Percentiles rank a stretch among this genome's conserved stretches.
Conservation (phyloP, 1,140 invertebrate species). For the Ditylenchus dipsaci region DNA sequence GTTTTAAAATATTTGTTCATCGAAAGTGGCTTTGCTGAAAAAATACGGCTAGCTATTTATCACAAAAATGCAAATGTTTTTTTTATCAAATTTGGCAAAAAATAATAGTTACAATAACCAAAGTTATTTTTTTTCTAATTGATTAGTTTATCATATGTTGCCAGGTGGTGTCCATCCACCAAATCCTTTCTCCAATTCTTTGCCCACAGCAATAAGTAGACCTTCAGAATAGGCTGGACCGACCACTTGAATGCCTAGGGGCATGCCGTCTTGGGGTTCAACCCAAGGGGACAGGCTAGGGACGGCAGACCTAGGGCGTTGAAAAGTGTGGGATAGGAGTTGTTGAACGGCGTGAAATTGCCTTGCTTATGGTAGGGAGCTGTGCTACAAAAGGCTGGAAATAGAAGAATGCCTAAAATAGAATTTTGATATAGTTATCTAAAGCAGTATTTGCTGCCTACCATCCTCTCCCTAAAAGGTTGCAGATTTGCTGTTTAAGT, state of each 20-base stretch:
- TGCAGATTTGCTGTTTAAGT: too few species aligned
- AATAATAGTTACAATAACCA: too few species aligned
- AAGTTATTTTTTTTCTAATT: too few species aligned
- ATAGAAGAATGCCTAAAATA: slow-evolving; percentile 58
- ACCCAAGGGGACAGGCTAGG: slow-evolving; percentile 60
- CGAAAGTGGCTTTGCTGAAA: too few species aligned
- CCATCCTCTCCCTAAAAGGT: too few species aligned
- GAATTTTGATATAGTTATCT: too few species aligned
- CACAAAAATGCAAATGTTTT: too few species aligned
- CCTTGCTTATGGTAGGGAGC: slow-evolving; percentile 61
- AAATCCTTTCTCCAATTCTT: slow-evolving; percentile 74
- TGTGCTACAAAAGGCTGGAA: slow-evolving; percentile 59
- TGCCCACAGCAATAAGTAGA: slow-evolving; percentile 36
- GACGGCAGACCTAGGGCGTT: slow-evolving; percentile 61
- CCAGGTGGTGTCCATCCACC: slow-evolving; percentile 71
- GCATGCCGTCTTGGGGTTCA: slow-evolving; percentile 54
- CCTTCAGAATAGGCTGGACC: slow-evolving; percentile 25
- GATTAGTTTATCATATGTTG: too few species aligned
- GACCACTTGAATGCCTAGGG: slow-evolving; percentile 62
- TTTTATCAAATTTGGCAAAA: too few species aligned
- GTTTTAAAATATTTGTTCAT: too few species aligned
- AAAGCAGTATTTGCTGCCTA: too few species aligned
- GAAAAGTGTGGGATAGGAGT: slow-evolving; percentile 58
- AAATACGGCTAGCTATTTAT: too few species aligned
- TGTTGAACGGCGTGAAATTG: slow-evolving; percentile 59